These are phyloP conservation scores for Hydriomena furcata DNA, from an alignment of 2,888 invertebrate species.

Conservation along the genomic window DNA sequence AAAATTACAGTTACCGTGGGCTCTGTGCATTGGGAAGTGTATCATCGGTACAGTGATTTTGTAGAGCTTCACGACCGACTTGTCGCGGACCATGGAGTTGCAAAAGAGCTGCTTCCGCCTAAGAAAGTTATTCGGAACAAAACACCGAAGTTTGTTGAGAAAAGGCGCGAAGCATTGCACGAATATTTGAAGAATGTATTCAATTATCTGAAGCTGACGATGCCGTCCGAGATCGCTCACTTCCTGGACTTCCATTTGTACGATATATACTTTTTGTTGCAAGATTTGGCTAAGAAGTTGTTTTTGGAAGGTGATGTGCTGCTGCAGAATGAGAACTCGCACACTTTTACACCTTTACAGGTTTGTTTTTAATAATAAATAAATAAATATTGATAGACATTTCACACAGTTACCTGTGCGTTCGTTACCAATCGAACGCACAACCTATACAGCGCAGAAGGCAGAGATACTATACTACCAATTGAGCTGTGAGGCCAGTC, in stretches of 20 bases:
- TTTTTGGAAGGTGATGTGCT: slow-evolving; percentile 89
- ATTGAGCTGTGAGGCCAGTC: no score
- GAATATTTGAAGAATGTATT: slow-evolving; percentile 91
- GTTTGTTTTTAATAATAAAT: slow-evolving; percentile 73
- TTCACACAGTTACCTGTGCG: no score
- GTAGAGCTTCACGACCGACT: slow-evolving; percentile 93
- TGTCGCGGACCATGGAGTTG: slow-evolving; percentile 90
- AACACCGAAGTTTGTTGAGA: slow-evolving; percentile 93
- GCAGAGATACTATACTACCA: no score
- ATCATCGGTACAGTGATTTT: slow-evolving; percentile 95
- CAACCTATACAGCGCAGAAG: no score
- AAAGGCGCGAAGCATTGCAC: slow-evolving; percentile 90
- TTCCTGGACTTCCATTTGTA: slow-evolving; percentile 95
- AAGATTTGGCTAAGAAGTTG: slow-evolving; percentile 91
- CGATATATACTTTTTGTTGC: slow-evolving; percentile 93
- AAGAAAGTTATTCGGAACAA: slow-evolving; percentile 97
- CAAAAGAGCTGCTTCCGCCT: slow-evolving; percentile 94
- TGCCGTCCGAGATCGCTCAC: slow-evolving; percentile 91
- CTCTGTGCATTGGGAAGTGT: slow-evolving; percentile 91
- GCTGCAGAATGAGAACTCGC: slow-evolving; percentile 84
- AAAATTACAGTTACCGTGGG: slow-evolving; percentile 88
- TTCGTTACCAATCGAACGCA: no score
- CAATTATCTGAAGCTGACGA: slow-evolving; percentile 88
- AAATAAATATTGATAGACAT: no score
- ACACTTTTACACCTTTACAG: slow-evolving; percentile 91